Percentiles rank a stretch among this genome's conserved stretches.
phyloP scores from a whole-genome alignment of 2,113 vertebrate genomes.

The Lota lota region DNA sequence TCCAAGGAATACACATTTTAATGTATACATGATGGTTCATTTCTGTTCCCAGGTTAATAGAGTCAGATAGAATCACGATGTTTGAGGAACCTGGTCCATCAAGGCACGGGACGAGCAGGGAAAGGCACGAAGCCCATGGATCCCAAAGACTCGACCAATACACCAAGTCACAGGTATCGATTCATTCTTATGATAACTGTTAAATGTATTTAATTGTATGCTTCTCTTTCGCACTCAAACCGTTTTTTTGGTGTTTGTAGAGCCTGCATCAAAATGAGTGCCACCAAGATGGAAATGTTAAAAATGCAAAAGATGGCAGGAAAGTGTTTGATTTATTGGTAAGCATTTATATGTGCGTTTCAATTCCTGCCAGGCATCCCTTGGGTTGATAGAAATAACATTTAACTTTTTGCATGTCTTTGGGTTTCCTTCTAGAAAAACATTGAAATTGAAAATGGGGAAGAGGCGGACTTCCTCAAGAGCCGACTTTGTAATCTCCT shows the following conservation, averaged over 20 bases:
- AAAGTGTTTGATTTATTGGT: slow-evolving; percentile 69
- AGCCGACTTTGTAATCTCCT: slow-evolving; percentile 66
- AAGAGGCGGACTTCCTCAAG: slow-evolving; percentile 73
- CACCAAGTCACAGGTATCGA: slow-evolving; percentile 38
- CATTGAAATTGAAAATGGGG: slow-evolving; percentile 69
- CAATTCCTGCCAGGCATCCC: background rate
- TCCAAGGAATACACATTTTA: too few relatives aligned
- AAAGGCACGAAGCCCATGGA: slow-evolving; percentile 18
- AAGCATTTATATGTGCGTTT: slow-evolving; percentile 22
- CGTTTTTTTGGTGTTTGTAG: slow-evolving; percentile 24
- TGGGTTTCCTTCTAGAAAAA: slow-evolving; percentile 51
- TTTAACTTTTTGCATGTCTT: background rate
- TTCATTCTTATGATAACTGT: background rate
- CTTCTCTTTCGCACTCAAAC: background rate
- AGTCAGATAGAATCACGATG: slow-evolving; percentile 21
- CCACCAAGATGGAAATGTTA: slow-evolving; percentile 19
- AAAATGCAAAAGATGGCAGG: slow-evolving; percentile 16
- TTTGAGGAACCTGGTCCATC: slow-evolving; percentile 11
- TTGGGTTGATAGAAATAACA: background rate
- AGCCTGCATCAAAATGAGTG: slow-evolving; percentile 15
- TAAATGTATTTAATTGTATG: background rate
- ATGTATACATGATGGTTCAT: slow-evolving; percentile 1
- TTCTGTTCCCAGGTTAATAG: slow-evolving; percentile 26
- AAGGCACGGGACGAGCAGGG: background rate
- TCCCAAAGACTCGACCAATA: slow-evolving; percentile 24